Evolutionary conservation across 2,888 invertebrate species (phyloP), one percentile per base, ranked within the genome.

Genomic region (Acholoe squamosa): DNA sequence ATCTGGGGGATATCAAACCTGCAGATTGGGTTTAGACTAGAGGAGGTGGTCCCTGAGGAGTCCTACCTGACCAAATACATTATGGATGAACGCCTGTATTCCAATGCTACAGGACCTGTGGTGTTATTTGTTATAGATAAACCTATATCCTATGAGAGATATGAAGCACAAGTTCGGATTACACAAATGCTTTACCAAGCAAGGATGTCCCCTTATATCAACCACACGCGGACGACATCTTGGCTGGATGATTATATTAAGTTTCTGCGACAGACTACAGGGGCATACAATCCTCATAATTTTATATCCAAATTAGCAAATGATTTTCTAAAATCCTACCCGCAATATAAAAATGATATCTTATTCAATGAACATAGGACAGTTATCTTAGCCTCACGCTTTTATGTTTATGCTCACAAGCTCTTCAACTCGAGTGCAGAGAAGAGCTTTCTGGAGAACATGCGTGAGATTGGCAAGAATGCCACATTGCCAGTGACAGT

Each of bases 331-430:
- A 51, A 51, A n/a, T 33, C 89, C 52, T 52, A 92, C 52, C 91
- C 92, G n/a, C 88, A 91, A 28, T 92, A 91, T 54, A 71, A 43
- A 31, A 76, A 90, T 51, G 98, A 98, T 94, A 98, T 98, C 0
- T 97, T 97, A 94, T 98, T 98, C 94, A 97, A 98, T 94, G 97
- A 97, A 52, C 97, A 97, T 88, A 97, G 97, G 0, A 97, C 97
- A 86, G 97, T 97, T 94, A 98, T 98, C 34, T 94, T 97, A 7
- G 98, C 98, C 0, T 98, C 98, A 89, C 96, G 98, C 91, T 98
- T 98, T 94, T 96, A 98, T 80, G 97, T 98, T 89, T 61, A 86
- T 22, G 90, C 98, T 0, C 97, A 98, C 1, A 98, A 98, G 94
- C 98, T 98, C 77, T 98, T 97, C 90, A 98, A 98, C 89, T 98